Percentiles rank a stretch among this genome's conserved stretches.
These are phyloP conservation scores for Etia nguti DNA, from an alignment of 2,113 vertebrate species.

Conservation along the genomic window DNA sequence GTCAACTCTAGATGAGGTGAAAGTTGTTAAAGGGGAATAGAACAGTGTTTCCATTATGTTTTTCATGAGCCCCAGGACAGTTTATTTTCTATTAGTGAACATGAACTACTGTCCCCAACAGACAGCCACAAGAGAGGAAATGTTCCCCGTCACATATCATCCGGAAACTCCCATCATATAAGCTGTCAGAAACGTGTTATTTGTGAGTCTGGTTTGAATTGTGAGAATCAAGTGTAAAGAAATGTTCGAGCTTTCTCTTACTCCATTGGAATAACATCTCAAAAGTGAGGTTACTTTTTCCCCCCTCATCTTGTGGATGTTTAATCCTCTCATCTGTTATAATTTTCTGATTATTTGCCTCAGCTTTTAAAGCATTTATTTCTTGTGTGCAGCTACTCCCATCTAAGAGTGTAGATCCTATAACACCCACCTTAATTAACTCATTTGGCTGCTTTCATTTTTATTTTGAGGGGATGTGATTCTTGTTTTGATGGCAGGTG, in stretches of 20 bases:
- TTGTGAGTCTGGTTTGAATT: not conserved
- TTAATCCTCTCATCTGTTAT: not conserved
- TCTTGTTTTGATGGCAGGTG: slow-evolving; percentile 7
- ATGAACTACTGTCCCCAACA: slow-evolving; percentile 32
- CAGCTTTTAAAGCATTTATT: not conserved
- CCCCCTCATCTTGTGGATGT: not conserved
- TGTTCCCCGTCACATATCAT: not conserved
- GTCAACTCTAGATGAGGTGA: slow-evolving; percentile 44
- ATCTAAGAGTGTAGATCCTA: not conserved
- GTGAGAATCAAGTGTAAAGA: not conserved
- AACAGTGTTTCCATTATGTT: slow-evolving; percentile 49
- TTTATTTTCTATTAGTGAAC: slow-evolving; percentile 54
- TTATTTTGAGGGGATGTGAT: not conserved
- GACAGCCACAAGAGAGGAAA: not conserved
- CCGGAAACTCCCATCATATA: slow-evolving; percentile 15
- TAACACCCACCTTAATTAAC: not conserved
- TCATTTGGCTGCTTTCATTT: slow-evolving; percentile 2
- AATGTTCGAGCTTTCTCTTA: not conserved
- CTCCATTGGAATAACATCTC: not conserved
- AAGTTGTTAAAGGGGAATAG: slow-evolving; percentile 45
- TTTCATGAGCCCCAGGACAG: slow-evolving; percentile 51
- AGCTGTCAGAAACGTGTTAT: not conserved
- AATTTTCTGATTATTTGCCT: not conserved
- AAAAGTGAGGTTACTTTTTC: not conserved
- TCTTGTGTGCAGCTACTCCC: not conserved